phyloP scores from a whole-genome alignment of 1,140 invertebrate genomes.

The Tetramorium simillimum region DNA sequence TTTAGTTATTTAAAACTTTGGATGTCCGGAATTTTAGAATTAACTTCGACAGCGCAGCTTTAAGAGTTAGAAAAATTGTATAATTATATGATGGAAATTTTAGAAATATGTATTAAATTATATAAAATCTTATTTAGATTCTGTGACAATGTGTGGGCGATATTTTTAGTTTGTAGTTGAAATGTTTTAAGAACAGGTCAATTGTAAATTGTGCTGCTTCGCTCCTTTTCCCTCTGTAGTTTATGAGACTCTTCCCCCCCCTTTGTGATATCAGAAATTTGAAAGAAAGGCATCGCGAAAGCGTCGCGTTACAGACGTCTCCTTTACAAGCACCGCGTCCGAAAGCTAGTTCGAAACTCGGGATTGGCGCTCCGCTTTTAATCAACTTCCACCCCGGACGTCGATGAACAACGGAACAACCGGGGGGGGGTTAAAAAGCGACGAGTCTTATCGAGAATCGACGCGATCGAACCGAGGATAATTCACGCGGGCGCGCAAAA shows the following conservation, averaged over 20 bases:
- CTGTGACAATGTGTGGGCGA: not conserved
- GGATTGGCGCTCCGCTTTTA: slow-evolving; percentile 60
- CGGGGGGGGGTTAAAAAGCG: slow-evolving; percentile 51
- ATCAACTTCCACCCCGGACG: slow-evolving; percentile 64
- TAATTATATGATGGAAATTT: not conserved
- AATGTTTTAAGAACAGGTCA: not conserved
- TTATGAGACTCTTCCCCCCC: not conserved
- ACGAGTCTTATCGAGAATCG: slow-evolving; percentile 74
- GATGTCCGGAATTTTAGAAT: not conserved
- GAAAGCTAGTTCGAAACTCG: slow-evolving; percentile 58
- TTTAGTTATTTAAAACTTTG: not conserved
- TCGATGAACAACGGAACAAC: slow-evolving; percentile 28
- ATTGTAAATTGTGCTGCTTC: not conserved
- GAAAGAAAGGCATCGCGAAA: slow-evolving; percentile 38
- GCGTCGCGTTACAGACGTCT: slow-evolving; percentile 32
- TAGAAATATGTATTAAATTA: not conserved
- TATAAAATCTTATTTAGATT: not conserved
- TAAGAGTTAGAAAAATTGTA: not conserved
- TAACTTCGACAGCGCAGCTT: not conserved
- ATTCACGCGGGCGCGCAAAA: slow-evolving; percentile 76
- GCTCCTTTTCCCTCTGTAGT: not conserved
- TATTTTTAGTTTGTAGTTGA: not conserved
- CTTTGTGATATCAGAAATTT: slow-evolving; percentile 20
- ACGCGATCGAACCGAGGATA: slow-evolving; percentile 76
- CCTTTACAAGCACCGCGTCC: slow-evolving; percentile 2